Evolutionary conservation across 2,113 vertebrate species (phyloP).

Genomic region (Cynoglossus semilaevis): DNA sequence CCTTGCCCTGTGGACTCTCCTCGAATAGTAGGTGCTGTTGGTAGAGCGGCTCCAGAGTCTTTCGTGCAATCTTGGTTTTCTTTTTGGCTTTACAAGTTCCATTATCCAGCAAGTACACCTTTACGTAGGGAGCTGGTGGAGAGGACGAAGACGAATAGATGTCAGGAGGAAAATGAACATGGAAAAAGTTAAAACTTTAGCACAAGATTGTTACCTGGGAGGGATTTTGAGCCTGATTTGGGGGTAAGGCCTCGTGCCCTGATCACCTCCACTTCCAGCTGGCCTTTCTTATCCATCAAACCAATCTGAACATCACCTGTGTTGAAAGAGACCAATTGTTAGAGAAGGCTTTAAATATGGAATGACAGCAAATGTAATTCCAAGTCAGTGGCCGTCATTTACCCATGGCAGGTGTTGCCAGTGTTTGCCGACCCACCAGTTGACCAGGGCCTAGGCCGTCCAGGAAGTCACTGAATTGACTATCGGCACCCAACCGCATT

Average conservation of each 20-base stretch:
- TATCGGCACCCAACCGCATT: constrained; percentile 92
- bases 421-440: constrained; percentile 93
- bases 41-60: constrained; percentile 98
- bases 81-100: constrained; percentile 98
- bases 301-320: constrained; percentile 97
- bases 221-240: constrained; percentile 97
- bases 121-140: constrained; percentile 90
- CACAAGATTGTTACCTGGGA: constrained; percentile 81
- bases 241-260: constrained; percentile 94
- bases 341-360: not conserved
- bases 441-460: constrained; percentile 96
- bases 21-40: constrained; percentile 96
- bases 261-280: constrained; percentile 98
- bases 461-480: constrained; percentile 98
- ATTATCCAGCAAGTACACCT: constrained; percentile 96
- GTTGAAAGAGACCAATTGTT: not conserved
- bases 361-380: not conserved
- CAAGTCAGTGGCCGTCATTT: constrained; percentile 55
- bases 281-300: constrained; percentile 96
- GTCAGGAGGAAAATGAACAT: not conserved
- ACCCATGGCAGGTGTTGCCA: constrained; percentile 98
- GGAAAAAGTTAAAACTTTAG: not conserved
- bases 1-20: constrained; percentile 95
- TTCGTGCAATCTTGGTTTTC: constrained; percentile 99
- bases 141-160: not conserved